Evolutionary conservation across 2,888 invertebrate genomes (phyloP), one percentile per base, ranked within the genome.

Genomic region (Keiferia lycopersicella): DNA sequence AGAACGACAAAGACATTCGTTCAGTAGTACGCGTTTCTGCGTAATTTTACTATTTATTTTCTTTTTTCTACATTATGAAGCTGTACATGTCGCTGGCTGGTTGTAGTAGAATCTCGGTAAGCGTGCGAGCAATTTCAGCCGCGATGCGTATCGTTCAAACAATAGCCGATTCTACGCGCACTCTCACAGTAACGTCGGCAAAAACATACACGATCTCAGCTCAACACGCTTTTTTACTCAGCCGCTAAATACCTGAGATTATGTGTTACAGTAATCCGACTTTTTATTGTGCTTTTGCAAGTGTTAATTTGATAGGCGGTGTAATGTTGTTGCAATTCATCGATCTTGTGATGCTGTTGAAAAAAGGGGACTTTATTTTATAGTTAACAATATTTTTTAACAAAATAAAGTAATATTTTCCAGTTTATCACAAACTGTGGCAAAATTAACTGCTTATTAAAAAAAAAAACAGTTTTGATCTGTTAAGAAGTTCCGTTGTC

Each of bases 141-240:
- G 67, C 72, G 83, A 84, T 83, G 82, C 74, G 75, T 83, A 83
- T 83, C 74, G 68, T 45, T 67, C 71, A 72, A 81, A 84, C 84
- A 84, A 84, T 83, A 74, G 79, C 59, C 70, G 75, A 71, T 69
- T 72, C 68, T 72, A 70, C 73, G 72, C 65, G 65, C 68, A 67
- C 71, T 70, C 72, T 71, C 65, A 70, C 68, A 63, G 81, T 79
- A 82, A 64, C 67, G 82, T 72, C 70, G 63, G 78, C 78, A 80
- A 69, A 74, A 73, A 74, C 69, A 66, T 61, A 48, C 26, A 20
- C 34, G 61, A 68, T 65, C 67, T 66, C 56, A 63, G 67, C 67
- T 69, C 68, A 67, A 68, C 66, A 65, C 67, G 66, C 61, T 68
- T 72, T 69, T 70, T 66, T 65, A 57, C 61, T 48, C 16, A 45